Evolutionary conservation across 2,797 vertebrate genomes (phyloP).

Genomic region (Fratercula arctica): DNA sequence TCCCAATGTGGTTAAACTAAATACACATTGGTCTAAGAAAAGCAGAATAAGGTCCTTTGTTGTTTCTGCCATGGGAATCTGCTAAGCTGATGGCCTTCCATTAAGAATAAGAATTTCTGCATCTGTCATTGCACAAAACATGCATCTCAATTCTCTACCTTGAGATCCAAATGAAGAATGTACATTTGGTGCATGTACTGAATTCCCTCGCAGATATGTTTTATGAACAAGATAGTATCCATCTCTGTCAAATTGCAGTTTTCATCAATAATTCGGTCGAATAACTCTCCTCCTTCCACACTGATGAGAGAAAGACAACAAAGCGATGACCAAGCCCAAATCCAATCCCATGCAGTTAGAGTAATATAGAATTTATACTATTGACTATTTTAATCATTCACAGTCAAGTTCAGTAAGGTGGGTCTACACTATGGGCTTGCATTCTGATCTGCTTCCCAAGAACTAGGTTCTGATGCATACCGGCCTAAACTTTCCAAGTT

Average conservation of each 20-base stretch:
- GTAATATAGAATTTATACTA: background rate
- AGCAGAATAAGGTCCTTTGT: background rate
- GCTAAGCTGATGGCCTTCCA: background rate
- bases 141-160: conserved; percentile 77
- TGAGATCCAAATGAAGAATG: conserved; percentile 95
- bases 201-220: conserved; percentile 93
- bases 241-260: conserved; percentile 83
- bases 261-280: conserved; percentile 90
- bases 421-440: background rate
- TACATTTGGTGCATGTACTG: conserved; percentile 98
- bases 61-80: conserved; percentile 13
- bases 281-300: conserved; percentile 94
- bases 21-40: background rate
- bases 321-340: background rate
- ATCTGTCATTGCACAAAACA: background rate
- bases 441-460: background rate
- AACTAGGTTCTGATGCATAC: background rate
- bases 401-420: background rate
- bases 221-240: conserved; percentile 90
- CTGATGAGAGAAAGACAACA: conserved; percentile 69
- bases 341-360: background rate
- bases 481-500: background rate
- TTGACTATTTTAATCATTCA: background rate
- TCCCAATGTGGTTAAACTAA: background rate
- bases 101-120: background rate